Evolutionary conservation across 2,888 invertebrate species (phyloP).

Genomic region (Pheosia tremula): DNA sequence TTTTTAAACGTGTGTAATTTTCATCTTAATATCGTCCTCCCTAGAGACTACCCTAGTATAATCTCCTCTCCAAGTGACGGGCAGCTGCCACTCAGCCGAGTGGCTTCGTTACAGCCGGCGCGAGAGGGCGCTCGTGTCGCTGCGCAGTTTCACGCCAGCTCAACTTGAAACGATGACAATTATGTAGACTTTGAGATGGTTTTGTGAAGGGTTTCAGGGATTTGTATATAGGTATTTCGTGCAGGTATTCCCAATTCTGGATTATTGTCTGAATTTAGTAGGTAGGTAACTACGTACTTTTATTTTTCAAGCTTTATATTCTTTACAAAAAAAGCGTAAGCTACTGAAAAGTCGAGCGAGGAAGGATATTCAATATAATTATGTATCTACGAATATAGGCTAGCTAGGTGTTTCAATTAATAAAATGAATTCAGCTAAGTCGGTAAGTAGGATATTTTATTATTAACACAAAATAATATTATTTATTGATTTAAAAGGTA

Average conservation of each 20-base stretch:
- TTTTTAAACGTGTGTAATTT: background rate
- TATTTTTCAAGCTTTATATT: too few species aligned
- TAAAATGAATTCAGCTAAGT: too few species aligned
- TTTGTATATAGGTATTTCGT: background rate
- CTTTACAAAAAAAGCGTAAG: too few species aligned
- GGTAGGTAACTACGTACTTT: background rate
- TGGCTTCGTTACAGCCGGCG: conserved; percentile 66
- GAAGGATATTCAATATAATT: too few species aligned
- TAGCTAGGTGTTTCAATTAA: too few species aligned
- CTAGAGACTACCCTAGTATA: conserved; percentile 37
- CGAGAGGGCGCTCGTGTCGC: conserved; percentile 45
- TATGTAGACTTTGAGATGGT: conserved; percentile 41
- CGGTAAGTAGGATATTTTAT: too few species aligned
- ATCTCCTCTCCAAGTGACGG: conserved; percentile 52
- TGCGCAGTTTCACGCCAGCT: conserved; percentile 34
- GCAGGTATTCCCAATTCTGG: background rate
- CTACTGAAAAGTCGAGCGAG: too few species aligned
- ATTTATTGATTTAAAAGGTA: too few species aligned
- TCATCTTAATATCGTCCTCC: conserved; percentile 6
- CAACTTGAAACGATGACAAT: conserved; percentile 47
- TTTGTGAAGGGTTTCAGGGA: conserved; percentile 12
- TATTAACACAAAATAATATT: too few species aligned
- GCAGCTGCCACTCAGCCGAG: conserved; percentile 67
- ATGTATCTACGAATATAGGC: too few species aligned
- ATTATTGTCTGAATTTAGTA: background rate